These are phyloP conservation scores for Squalus acanthias DNA, from an alignment of 2,797 vertebrate species.

Conservation along the genomic window DNA sequence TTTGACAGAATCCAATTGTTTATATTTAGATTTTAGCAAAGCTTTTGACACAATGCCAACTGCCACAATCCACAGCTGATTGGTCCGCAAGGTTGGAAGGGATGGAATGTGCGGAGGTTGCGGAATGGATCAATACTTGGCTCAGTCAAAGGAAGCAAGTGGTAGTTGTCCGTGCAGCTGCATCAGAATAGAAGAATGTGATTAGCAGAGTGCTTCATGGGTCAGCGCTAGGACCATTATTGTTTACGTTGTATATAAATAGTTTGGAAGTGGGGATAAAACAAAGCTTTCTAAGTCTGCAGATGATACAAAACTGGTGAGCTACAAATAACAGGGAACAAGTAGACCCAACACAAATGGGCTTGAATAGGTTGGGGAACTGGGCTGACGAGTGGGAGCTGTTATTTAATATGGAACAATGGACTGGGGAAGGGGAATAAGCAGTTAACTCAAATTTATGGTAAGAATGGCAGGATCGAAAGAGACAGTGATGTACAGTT, in stretches of 20 bases:
- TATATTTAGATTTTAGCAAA: background rate
- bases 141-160: background rate
- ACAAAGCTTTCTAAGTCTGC: background rate
- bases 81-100: background rate
- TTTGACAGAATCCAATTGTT: background rate
- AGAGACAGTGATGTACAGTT: too few relatives aligned
- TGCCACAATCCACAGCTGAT: background rate
- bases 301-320: background rate
- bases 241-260: background rate
- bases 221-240: background rate
- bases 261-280: background rate
- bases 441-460: background rate
- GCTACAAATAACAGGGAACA: background rate
- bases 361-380: background rate
- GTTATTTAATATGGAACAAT: too few relatives aligned
- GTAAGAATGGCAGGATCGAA: background rate
- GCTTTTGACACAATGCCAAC: background rate
- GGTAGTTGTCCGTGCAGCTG: background rate
- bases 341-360: background rate
- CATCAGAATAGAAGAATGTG: background rate
- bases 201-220: background rate
- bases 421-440: background rate
- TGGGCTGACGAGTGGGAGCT: background rate
- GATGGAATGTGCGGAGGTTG: background rate
- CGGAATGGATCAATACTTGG: background rate